A percentile compares a stretch with the other conserved stretches of the same genome.
Evolutionary conservation across 2,888 invertebrate species (phyloP).

Genomic region (Zaprionus obscuricornis): DNA sequence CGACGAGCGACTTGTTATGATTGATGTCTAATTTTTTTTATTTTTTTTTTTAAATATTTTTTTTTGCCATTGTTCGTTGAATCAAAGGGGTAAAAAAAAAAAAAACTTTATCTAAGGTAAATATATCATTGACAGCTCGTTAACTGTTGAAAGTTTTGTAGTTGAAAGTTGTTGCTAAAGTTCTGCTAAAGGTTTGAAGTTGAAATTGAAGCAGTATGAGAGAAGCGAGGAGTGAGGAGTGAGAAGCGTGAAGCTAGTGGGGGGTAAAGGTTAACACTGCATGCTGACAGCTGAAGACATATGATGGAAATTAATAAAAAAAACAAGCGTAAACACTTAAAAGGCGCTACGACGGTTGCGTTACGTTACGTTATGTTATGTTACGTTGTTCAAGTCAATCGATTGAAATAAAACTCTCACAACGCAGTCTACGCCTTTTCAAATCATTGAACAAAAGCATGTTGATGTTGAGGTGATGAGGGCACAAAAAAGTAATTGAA

Average conservation of each 20-base stretch:
- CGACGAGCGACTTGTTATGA: too few relatives aligned
- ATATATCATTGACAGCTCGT: conserved; percentile 57
- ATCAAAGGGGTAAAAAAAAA: too few relatives aligned
- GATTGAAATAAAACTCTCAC: too few relatives aligned
- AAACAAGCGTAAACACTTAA: conserved; percentile 80
- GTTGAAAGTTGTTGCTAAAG: conserved; percentile 9
- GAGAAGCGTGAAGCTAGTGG: conserved; percentile 3
- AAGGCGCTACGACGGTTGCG: conserved; percentile 50
- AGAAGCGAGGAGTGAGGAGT: too few relatives aligned
- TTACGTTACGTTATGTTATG: too few relatives aligned
- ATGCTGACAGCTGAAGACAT: conserved; percentile 74
- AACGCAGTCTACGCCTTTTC: background rate
- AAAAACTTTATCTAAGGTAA: too few relatives aligned
- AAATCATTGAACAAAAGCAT: conserved; percentile 30
- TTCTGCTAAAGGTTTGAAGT: background rate
- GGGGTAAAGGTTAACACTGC: conserved; percentile 15
- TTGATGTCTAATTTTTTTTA: too few relatives aligned
- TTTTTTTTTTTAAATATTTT: conserved; percentile 18
- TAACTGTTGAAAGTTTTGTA: conserved; percentile 34
- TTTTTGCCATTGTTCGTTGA: too few relatives aligned
- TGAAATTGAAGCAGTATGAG: too few relatives aligned
- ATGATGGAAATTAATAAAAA: conserved; percentile 80
- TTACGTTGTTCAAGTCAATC: too few relatives aligned
- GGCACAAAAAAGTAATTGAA: conserved; percentile 65
- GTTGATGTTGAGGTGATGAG: conserved; percentile 7